A percentile compares a stretch with the other conserved stretches of the same genome.
These are phyloP conservation scores for Eupeodes corollae DNA, from an alignment of 1,140 invertebrate genomes.

Conservation along the genomic window DNA sequence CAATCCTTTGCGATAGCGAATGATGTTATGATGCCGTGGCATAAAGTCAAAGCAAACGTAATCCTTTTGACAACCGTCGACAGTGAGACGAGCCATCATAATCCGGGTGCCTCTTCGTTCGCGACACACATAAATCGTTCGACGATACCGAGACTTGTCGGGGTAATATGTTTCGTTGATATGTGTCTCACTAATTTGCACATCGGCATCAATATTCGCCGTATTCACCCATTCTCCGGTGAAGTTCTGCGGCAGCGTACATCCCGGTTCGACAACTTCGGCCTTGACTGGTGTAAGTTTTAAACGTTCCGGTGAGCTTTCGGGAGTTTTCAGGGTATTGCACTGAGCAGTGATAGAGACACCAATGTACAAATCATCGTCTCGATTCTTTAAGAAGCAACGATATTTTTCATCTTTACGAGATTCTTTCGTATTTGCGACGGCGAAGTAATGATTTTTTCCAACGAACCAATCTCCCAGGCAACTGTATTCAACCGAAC, in stretches of 20 bases:
- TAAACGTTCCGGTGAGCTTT: constrained; percentile 84
- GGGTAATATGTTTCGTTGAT: constrained; percentile 91
- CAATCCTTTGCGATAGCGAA: constrained; percentile 77
- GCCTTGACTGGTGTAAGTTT: constrained; percentile 71
- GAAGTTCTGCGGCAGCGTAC: constrained; percentile 86
- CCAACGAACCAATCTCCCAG: constrained; percentile 91
- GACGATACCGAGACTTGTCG: constrained; percentile 74
- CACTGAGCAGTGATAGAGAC: constrained; percentile 88
- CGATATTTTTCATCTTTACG: constrained; percentile 86
- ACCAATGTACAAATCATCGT: constrained; percentile 82
- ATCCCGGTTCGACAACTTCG: constrained; percentile 80
- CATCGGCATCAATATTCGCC: constrained; percentile 88
- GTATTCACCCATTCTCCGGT: constrained; percentile 94
- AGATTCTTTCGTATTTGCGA: constrained; percentile 88
- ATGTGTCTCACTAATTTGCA: constrained; percentile 89
- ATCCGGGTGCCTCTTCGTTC: constrained; percentile 76
- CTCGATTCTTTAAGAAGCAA: constrained; percentile 87
- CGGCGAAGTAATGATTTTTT: constrained; percentile 91
- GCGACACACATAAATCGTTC: constrained; percentile 89
- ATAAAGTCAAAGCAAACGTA: constrained; percentile 95
- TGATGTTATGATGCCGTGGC: constrained; percentile 89
- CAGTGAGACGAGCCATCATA: constrained; percentile 91
- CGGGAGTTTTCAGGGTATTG: constrained; percentile 81
- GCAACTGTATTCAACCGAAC: constrained; percentile 86
- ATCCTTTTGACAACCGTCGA: constrained; percentile 97